Evolutionary conservation across 2,113 vertebrate species (phyloP).

Genomic region (Gila orcuttii): DNA sequence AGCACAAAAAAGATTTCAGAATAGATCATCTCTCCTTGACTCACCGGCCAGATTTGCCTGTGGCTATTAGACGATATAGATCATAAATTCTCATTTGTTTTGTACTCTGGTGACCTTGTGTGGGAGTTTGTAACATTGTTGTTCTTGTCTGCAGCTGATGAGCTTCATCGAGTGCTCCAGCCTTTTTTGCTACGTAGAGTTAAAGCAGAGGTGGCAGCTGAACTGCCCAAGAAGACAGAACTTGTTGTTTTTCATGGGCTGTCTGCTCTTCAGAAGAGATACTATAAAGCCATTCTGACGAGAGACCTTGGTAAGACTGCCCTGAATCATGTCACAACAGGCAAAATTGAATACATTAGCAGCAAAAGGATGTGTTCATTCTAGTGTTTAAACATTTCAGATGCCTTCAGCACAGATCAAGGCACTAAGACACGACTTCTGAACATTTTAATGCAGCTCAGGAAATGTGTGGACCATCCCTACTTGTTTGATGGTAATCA

Average conservation of each 20-base stretch:
- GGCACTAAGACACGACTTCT: constrained; percentile 82
- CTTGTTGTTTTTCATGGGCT: constrained; percentile 91
- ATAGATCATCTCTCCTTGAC: neutral
- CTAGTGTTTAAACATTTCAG: constrained; percentile 68
- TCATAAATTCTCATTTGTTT: neutral
- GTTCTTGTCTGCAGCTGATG: constrained; percentile 74
- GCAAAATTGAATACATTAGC: neutral
- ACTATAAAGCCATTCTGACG: constrained; percentile 88
- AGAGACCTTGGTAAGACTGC: constrained; percentile 84
- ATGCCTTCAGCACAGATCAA: constrained; percentile 82
- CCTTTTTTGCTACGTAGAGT: constrained; percentile 91
- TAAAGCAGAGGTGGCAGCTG: constrained; percentile 85
- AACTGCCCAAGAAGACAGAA: constrained; percentile 88
- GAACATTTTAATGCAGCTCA: constrained; percentile 88
- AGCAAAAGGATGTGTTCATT: neutral
- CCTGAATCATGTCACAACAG: neutral
- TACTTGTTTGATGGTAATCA: constrained; percentile 90
- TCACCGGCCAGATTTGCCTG: neutral
- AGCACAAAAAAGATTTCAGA: neutral
- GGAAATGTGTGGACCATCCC: constrained; percentile 91
- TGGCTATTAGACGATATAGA: neutral
- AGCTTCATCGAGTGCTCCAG: constrained; percentile 84
- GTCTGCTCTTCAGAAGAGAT: constrained; percentile 88
- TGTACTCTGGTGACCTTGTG: neutral
- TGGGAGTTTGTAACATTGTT: neutral